A percentile compares a stretch with the other conserved stretches of the same genome.
Conservation (phyloP, 37 sponge, comb jelly and placozoan genomes). For the Hexactinellida sp. region DNA sequence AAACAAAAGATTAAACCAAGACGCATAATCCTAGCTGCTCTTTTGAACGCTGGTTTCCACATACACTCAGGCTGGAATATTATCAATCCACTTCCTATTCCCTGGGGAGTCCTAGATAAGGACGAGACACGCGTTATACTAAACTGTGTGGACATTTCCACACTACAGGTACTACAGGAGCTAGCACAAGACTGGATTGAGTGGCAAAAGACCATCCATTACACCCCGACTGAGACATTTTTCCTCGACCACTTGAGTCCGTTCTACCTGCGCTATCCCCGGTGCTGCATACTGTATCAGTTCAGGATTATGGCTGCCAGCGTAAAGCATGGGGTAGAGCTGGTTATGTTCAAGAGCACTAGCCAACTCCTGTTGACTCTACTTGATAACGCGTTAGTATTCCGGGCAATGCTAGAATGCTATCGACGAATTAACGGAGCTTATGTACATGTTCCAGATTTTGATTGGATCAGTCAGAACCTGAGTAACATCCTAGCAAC, state of each 20-base stretch:
- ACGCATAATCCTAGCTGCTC: not conserved
- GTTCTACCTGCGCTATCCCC: not conserved
- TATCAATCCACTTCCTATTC: not conserved
- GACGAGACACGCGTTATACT: not conserved
- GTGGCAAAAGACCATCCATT: not conserved
- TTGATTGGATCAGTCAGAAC: slow-evolving; percentile 12
- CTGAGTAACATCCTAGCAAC: not conserved
- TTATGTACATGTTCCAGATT: not conserved
- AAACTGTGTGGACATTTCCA: not conserved
- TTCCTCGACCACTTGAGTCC: not conserved
- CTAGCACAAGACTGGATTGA: not conserved
- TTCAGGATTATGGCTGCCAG: not conserved
- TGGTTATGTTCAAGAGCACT: not conserved
- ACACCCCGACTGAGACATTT: not conserved
- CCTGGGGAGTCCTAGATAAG: not conserved
- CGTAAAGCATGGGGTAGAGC: not conserved
- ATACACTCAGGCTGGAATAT: not conserved
- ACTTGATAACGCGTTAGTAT: not conserved
- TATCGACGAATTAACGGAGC: not conserved
- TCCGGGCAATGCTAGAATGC: not conserved
- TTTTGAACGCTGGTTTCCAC: not conserved
- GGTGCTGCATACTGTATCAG: not conserved
- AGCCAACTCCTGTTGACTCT: not conserved
- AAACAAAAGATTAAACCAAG: not conserved
- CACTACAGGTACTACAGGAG: not conserved